Conservation (phyloP, 2,113 vertebrate genomes). For the Corvus hawaiiensis region DNA sequence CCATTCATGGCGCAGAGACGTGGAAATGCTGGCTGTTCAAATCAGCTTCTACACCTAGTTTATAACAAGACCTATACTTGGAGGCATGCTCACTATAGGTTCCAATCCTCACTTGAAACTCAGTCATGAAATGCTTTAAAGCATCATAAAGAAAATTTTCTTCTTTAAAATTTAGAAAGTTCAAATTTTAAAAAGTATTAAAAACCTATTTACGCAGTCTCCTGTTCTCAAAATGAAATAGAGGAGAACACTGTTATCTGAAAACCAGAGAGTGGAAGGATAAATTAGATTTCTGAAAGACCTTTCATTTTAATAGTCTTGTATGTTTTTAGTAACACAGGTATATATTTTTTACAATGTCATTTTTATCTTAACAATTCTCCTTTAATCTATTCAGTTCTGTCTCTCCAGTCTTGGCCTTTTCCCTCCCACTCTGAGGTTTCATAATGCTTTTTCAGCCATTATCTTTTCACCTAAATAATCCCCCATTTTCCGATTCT, state of each 20-base stretch:
- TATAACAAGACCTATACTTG: neutral
- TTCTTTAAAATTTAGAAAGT: neutral
- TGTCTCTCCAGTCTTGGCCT: neutral
- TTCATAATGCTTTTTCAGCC: conserved; percentile 46
- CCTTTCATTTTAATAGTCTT: neutral
- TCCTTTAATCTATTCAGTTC: conserved; percentile 31
- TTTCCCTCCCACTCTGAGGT: conserved; percentile 16
- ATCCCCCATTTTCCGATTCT: conserved; percentile 51
- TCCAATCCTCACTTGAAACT: neutral
- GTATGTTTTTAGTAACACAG: conserved; percentile 16
- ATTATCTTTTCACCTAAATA: conserved; percentile 62
- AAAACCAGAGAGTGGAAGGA: neutral
- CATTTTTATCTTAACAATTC: conserved; percentile 20
- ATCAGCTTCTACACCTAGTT: neutral
- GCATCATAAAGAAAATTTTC: neutral
- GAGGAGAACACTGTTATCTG: neutral
- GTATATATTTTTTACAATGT: neutral
- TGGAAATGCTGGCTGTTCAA: neutral
- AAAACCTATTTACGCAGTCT: neutral
- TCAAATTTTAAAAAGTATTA: conserved; percentile 24
- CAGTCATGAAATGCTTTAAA: neutral
- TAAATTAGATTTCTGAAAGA: conserved; percentile 36
- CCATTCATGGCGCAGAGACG: neutral
- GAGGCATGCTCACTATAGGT: neutral
- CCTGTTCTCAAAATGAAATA: neutral